Base-by-base conservation (phyloP, 2,113 vertebrate genomes). In the Delphinus delphis region DNA sequence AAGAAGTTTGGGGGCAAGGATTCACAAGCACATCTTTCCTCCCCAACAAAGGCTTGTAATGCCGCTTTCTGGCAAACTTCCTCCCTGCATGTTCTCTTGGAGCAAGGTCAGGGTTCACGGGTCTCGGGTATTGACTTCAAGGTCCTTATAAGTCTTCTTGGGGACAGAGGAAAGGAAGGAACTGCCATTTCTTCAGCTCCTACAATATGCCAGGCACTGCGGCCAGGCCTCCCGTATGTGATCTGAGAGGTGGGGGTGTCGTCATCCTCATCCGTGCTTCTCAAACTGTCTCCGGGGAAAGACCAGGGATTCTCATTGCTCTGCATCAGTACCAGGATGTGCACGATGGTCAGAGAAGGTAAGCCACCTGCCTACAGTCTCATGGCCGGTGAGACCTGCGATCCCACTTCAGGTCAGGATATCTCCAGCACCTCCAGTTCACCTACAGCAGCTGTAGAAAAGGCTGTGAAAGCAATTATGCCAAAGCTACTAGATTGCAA, bases 171-270 rank as follows among this genome's bases (percentile, higher is more conserved):
- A 53, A 31, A 53, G 31, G 38, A 62, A 5, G 47, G 12, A 62
- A n/a, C 28, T 36, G 18, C 36, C 41, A 31, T 65, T 88, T 80
- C 28, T 33, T 81, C 60, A 74, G 38, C 6, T 15, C 44, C 14
- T 25, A 8, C 1, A 1, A 5, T 13, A 5, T 5, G 26, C 28
- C 18, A 1, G 10, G 17, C 8, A 15, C 21, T 18, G 7, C 41
- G 33, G 8, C 11, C 2, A 13, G 15, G 36, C 6, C 17, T 21
- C 47, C 20, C 0, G 0, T 5, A 1, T 0, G 0, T 33, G 31
- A 8, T 41, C n/a, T 1, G 12, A 63, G 94, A 91, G 58, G 17
- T 6, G 1, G 0, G 31, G 50, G 36, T 6, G 23, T 5, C 25
- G 14, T 18, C 5, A 13, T 50, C 7, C 10, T 50, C 8, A 33